Evolutionary conservation across 1,140 invertebrate genomes (phyloP), one percentile per base, ranked within the genome.

Genomic region (Drosophila baimaii): DNA sequence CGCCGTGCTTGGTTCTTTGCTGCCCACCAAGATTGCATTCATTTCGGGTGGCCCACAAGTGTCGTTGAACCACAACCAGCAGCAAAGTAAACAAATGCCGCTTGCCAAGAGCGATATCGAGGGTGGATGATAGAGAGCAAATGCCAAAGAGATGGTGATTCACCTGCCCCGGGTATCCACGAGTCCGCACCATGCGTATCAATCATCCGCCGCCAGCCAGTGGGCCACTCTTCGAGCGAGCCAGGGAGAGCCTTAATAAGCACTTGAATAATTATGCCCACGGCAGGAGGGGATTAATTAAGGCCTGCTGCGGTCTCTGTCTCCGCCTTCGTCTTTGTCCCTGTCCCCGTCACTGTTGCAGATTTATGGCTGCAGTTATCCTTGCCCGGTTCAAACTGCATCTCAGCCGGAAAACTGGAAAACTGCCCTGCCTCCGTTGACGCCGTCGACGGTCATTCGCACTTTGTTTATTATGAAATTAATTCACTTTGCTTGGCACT

Each of bases 401-500:
- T 66, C 65, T 43, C 62, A 31, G 35, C 62, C 29, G 62, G 56
- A 64, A 64, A 43, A 37, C 57, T 43, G 46, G 46, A 49, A 49
- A 49, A 49, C 47, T 49, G 46, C 25, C n/a, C n/a, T n/a, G n/a
- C n/a, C n/a, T n/a, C n/a, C n/a, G n/a, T n/a, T n/a, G n/a, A n/a
- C n/a, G n/a, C n/a, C n/a, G n/a, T n/a, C n/a, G n/a, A n/a, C n/a
- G 46, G 15, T 15, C 51, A 33, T 23, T 57, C 19, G 46, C 72
- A 56, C 33, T 41, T 70, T 70, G 68, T 72, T 75, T 74, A 74
- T 74, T 54, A 56, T 64, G 43, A 49, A 74, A 56, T 64, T 75
- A 76, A 76, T 76, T 66, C 46, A 66, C 73, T 57, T 70, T 76
- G 49, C 61, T 54, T 43, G 72, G 35, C 72, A 76, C 68, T 76